Conservation (phyloP, 64 coral and sea anemone genomes). For the Dendronephthya gigantea region DNA sequence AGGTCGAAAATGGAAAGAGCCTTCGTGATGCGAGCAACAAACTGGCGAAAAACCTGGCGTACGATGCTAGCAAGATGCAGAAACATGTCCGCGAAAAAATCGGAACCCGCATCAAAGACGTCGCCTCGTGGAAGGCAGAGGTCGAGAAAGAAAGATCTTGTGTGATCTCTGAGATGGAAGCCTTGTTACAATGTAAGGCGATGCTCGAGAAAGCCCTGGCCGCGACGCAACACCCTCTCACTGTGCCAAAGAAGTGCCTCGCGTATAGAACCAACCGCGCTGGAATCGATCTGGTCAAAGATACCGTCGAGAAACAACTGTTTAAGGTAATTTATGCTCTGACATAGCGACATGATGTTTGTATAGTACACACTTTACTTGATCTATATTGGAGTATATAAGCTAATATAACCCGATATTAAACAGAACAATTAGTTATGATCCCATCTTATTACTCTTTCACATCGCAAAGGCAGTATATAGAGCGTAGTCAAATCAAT, state of each 20-base stretch:
- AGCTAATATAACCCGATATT: too few relatives aligned
- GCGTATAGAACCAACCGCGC: neutral
- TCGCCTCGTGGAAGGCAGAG: neutral
- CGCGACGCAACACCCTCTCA: neutral
- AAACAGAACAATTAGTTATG: too few relatives aligned
- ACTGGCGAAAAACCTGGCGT: neutral
- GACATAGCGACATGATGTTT: neutral
- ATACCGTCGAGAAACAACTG: conserved; percentile 5
- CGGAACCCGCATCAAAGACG: neutral
- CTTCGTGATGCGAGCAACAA: neutral
- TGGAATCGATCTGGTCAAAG: conserved; percentile 4
- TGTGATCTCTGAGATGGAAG: neutral
- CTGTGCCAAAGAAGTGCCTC: neutral
- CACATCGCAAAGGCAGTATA: too few relatives aligned
- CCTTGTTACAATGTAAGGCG: neutral
- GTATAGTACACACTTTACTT: too few relatives aligned
- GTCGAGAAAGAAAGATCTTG: neutral
- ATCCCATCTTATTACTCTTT: too few relatives aligned
- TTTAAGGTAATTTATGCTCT: neutral
- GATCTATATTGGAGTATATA: too few relatives aligned
- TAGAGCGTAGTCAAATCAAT: too few relatives aligned
- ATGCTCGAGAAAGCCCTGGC: neutral
- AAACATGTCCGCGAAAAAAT: neutral
- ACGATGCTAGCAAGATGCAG: conserved; percentile 1
- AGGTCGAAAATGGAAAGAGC: neutral